Conservation (phyloP, 2,888 invertebrate genomes). For the Eupithecia vulgata region DNA sequence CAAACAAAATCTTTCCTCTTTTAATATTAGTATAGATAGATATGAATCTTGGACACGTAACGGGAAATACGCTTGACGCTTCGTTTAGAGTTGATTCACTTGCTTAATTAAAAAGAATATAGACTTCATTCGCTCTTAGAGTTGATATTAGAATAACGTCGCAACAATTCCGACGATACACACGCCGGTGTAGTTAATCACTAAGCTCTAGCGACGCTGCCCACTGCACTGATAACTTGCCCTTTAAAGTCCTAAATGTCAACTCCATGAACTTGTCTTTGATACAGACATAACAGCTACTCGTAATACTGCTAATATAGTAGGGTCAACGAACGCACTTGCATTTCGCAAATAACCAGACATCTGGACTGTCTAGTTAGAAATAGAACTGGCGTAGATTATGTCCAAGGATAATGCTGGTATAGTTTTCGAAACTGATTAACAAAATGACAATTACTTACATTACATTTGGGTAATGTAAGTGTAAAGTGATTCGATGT, state of each 20-base stretch:
- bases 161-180: not conserved
- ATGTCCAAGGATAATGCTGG: not conserved
- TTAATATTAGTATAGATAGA: no score
- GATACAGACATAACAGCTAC: constrained; percentile 45
- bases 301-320: constrained; percentile 59
- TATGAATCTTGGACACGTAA: not conserved
- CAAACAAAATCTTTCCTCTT: no score
- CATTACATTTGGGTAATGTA: not conserved
- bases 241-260: constrained; percentile 69
- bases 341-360: constrained; percentile 56
- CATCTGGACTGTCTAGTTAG: constrained; percentile 47
- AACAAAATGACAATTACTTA: not conserved
- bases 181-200: not conserved
- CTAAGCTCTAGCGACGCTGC: not conserved
- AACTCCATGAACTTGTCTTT: constrained; percentile 74
- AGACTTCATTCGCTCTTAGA: not conserved
- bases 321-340: constrained; percentile 63
- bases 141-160: not conserved
- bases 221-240: not conserved
- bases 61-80: not conserved
- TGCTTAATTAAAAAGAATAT: not conserved
- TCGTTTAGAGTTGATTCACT: not conserved
- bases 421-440: not conserved
- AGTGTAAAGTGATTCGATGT: not conserved
- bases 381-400: constrained; percentile 36